Evolutionary conservation across 2,888 invertebrate species (phyloP).

Genomic region (Clostera curtula): DNA sequence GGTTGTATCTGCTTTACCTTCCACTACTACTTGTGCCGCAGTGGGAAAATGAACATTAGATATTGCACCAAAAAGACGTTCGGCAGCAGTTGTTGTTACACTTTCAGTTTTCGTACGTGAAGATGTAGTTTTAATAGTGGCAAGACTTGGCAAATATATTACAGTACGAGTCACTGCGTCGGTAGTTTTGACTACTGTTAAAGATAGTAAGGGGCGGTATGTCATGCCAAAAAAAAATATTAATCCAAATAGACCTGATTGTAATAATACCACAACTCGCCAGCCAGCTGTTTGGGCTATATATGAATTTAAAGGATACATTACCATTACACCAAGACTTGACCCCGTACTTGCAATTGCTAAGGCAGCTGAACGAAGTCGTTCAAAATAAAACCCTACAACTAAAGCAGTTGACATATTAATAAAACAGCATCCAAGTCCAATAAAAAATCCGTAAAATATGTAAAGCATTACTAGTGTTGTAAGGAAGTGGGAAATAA

Average conservation of each 20-base stretch:
- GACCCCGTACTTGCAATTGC: conserved; percentile 49
- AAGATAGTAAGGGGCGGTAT: conserved; percentile 48
- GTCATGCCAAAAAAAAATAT: conserved; percentile 53
- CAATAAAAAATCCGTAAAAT: conserved; percentile 49
- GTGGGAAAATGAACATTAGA: conserved; percentile 52
- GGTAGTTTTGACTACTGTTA: conserved; percentile 43
- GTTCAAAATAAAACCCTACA: conserved; percentile 66
- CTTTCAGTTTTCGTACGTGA: conserved; percentile 26
- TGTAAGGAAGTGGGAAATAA: conserved; percentile 45
- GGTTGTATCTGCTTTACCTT: conserved; percentile 18
- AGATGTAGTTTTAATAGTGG: conserved; percentile 25
- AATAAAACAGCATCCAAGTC: conserved; percentile 51
- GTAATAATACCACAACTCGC: conserved; percentile 48
- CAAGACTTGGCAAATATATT: conserved; percentile 55
- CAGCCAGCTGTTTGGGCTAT: conserved; percentile 48
- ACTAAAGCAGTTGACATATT: conserved; percentile 49
- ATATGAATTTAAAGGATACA: conserved; percentile 47
- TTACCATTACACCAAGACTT: conserved; percentile 50
- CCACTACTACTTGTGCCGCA: conserved; percentile 48
- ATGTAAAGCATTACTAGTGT: conserved; percentile 36
- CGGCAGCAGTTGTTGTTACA: conserved; percentile 28
- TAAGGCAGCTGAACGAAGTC: conserved; percentile 47
- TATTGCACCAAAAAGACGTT: conserved; percentile 31
- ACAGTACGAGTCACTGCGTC: conserved; percentile 53
- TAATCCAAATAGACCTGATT: conserved; percentile 48